Conservation (phyloP, 2,888 invertebrate genomes). For the Dichetophora obliterata region DNA sequence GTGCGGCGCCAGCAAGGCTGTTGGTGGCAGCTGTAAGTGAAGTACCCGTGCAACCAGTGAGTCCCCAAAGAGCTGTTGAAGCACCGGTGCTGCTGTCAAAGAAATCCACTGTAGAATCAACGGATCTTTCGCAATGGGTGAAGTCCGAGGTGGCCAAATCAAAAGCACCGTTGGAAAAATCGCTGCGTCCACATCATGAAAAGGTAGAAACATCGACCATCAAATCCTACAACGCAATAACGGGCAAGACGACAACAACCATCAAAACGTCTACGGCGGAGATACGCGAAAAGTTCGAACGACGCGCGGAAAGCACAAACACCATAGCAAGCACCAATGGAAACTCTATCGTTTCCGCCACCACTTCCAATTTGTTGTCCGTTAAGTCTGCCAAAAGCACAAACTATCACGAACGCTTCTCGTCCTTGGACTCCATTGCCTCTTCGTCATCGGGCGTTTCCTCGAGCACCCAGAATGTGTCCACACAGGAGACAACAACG, state of each 20-base stretch:
- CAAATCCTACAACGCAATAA: conserved; percentile 46
- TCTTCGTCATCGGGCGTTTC: conserved; percentile 69
- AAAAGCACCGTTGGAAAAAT: conserved; percentile 46
- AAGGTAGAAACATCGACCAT: conserved; percentile 49
- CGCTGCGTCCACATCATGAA: conserved; percentile 48
- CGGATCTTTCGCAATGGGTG: conserved; percentile 63
- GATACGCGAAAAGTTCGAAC: conserved; percentile 68
- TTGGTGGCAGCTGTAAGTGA: conserved; percentile 45
- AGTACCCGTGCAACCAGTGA: conserved; percentile 49
- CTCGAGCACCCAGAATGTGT: conserved; percentile 66
- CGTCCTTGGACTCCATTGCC: conserved; percentile 68
- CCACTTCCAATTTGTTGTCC: conserved; percentile 47
- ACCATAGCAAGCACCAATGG: conserved; percentile 34
- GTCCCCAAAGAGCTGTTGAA: conserved; percentile 52
- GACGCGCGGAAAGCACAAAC: conserved; percentile 53
- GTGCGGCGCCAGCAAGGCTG: conserved; percentile 49
- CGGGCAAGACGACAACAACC: conserved; percentile 50
- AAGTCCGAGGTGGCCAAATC: conserved; percentile 60
- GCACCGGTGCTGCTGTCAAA: conserved; percentile 42
- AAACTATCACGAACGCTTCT: conserved; percentile 67
- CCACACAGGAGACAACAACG: conserved; percentile 66
- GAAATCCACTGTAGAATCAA: conserved; percentile 44
- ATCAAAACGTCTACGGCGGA: conserved; percentile 62
- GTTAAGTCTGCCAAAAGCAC: conserved; percentile 47
- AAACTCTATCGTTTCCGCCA: conserved; percentile 40